Conservation (phyloP, 2,113 vertebrate genomes). For the Bubo scandiacus region DNA sequence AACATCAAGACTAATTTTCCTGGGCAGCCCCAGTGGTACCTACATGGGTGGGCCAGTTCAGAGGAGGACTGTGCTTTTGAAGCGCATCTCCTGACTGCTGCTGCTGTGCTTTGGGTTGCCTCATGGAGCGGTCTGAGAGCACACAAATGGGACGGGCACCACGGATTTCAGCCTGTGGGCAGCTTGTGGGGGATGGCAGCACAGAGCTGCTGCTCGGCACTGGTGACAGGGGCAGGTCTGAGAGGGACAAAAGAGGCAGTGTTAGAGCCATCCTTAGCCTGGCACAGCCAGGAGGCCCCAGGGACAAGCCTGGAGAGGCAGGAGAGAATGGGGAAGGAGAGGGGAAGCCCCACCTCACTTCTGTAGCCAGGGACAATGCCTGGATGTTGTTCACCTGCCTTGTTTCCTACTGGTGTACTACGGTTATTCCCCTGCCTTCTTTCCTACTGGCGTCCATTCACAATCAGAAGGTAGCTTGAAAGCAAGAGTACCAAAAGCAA, state of each 20-base stretch:
- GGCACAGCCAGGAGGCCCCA: background rate
- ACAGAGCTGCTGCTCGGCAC: background rate
- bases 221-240: background rate
- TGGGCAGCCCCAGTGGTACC: background rate
- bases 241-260: background rate
- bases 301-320: background rate
- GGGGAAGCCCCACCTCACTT: background rate
- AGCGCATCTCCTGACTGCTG: background rate
- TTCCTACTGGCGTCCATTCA: background rate
- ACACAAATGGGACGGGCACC: no score
- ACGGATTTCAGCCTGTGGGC: accelerated
- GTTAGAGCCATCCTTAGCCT: background rate
- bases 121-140: background rate
- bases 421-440: no score
- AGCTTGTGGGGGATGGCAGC: background rate
- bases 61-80: background rate
- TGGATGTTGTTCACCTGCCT: background rate
- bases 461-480: background rate
- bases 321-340: background rate
- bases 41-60: background rate
- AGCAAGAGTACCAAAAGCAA: background rate
- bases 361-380: no score
- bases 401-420: background rate
- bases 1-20: background rate
- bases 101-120: background rate